A percentile compares a stretch with the other conserved stretches of the same genome.
These are phyloP conservation scores for Baccha elongata DNA, from an alignment of 2,888 invertebrate genomes.

Conservation along the genomic window DNA sequence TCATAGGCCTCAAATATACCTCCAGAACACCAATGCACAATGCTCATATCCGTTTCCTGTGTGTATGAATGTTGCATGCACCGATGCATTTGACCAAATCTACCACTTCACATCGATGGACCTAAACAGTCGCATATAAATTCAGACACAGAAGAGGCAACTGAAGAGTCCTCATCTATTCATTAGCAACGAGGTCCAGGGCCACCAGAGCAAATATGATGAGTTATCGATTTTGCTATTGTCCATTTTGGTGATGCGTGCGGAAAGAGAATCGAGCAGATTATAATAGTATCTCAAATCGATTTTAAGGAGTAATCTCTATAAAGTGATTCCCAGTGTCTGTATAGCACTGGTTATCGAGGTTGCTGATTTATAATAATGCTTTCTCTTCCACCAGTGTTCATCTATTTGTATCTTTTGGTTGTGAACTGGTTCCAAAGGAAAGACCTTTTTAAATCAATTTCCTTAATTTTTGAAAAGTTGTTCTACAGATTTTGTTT, in stretches of 20 bases:
- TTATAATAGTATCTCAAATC: conserved; percentile 32
- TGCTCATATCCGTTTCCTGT: conserved; percentile 12
- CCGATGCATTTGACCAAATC: conserved; percentile 14
- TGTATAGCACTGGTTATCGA: too few relatives aligned
- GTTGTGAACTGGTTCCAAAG: too few relatives aligned
- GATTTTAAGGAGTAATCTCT: conserved; percentile 18
- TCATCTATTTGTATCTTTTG: too few relatives aligned
- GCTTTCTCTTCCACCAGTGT: too few relatives aligned
- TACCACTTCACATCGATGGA: neutral
- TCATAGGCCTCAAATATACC: conserved; percentile 25
- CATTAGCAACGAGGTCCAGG: conserved; percentile 41
- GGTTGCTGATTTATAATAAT: too few relatives aligned
- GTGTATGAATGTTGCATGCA: conserved; percentile 9
- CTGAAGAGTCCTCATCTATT: conserved; percentile 26
- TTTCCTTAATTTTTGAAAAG: too few relatives aligned
- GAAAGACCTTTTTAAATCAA: too few relatives aligned
- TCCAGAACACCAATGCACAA: neutral
- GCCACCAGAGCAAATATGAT: conserved; percentile 45
- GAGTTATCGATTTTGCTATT: conserved; percentile 57
- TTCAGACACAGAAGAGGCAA: neutral
- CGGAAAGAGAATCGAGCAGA: neutral
- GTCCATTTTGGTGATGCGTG: conserved; percentile 3
- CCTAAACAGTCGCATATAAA: neutral
- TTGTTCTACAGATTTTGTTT: too few relatives aligned
- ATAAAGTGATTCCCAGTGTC: too few relatives aligned